These are phyloP conservation scores for Anagrus nilaparvatae DNA, from an alignment of 1,140 invertebrate species.

Conservation along the genomic window DNA sequence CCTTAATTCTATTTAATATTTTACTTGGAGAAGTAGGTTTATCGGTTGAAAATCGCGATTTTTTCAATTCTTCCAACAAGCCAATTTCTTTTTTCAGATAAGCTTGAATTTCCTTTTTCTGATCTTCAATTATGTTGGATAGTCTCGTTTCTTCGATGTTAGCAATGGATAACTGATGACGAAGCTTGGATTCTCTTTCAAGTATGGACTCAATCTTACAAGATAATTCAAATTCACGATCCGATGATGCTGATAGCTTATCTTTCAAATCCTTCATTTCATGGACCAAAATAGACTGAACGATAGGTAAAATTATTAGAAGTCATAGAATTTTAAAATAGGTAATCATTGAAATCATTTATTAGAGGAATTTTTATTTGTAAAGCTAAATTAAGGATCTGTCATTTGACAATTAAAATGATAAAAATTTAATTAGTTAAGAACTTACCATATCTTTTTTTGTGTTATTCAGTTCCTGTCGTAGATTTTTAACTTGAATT, in stretches of 20 bases:
- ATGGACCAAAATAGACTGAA: too few relatives aligned
- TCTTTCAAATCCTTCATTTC: constrained; percentile 38
- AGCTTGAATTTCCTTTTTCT: constrained; percentile 19
- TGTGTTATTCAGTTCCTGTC: constrained; percentile 32
- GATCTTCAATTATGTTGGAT: constrained; percentile 20
- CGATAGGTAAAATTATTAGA: too few relatives aligned
- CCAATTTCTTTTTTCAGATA: constrained; percentile 27
- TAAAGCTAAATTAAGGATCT: too few relatives aligned
- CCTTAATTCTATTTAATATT: constrained; percentile 42
- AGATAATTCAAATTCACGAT: constrained; percentile 21
- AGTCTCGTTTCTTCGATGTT: constrained; percentile 26
- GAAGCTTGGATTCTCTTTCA: constrained; percentile 22
- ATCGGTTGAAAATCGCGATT: constrained; percentile 12
- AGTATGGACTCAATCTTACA: constrained; percentile 17
- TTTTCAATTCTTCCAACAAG: constrained; percentile 26
- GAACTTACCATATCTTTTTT: constrained; percentile 31
- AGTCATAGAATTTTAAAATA: too few relatives aligned
- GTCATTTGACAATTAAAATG: background rate
- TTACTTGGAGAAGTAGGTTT: constrained; percentile 35
- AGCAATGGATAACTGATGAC: constrained; percentile 15
- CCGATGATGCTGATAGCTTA: constrained; percentile 22
- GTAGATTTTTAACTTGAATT: constrained; percentile 41
- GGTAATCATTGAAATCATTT: too few relatives aligned
- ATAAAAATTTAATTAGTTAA: background rate
- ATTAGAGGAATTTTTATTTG: too few relatives aligned